phyloP scores from a whole-genome alignment of 1,140 invertebrate genomes.

The Probaryconus sp. region DNA sequence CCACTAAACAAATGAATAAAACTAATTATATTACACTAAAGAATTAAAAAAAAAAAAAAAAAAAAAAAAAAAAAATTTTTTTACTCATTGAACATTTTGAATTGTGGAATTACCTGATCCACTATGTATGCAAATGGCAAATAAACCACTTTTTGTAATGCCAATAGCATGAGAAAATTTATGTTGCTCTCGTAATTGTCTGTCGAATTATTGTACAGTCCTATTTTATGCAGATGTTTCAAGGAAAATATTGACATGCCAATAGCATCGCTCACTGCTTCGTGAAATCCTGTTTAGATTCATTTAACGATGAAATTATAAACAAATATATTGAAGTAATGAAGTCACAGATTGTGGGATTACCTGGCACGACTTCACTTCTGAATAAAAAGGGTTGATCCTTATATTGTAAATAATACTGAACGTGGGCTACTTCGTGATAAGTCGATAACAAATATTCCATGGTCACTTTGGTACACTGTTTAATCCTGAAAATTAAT shows the following conservation, averaged over 20 bases:
- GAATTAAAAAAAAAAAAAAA: too few species aligned
- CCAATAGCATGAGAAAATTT: slow-evolving; percentile 89
- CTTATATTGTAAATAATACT: slow-evolving; percentile 90
- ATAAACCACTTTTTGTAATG: slow-evolving; percentile 90
- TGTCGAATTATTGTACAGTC: slow-evolving; percentile 84
- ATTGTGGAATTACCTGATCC: slow-evolving; percentile 80
- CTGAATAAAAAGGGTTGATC: slow-evolving; percentile 86
- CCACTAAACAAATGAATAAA: slow-evolving; percentile 78
- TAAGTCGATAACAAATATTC: slow-evolving; percentile 89
- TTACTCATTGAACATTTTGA: too few species aligned
- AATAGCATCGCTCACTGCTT: slow-evolving; percentile 93
- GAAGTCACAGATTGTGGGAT: slow-evolving; percentile 3
- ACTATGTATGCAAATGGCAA: slow-evolving; percentile 87
- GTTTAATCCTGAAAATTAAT: slow-evolving; percentile 88
- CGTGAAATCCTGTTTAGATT: slow-evolving; percentile 85
- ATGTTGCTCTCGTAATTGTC: slow-evolving; percentile 85
- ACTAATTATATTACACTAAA: slow-evolving; percentile 5
- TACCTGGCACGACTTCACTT: slow-evolving; percentile 88
- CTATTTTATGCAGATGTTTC: slow-evolving; percentile 85
- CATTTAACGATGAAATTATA: slow-evolving; percentile 9
- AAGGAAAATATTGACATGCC: slow-evolving; percentile 86
- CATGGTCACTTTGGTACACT: slow-evolving; percentile 91
- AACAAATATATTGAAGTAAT: slow-evolving; percentile 6
- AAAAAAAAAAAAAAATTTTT: neutral
- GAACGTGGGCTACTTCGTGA: slow-evolving; percentile 91